These are phyloP conservation scores for Stegastes partitus DNA, from an alignment of 2,113 vertebrate species.

Conservation along the genomic window DNA sequence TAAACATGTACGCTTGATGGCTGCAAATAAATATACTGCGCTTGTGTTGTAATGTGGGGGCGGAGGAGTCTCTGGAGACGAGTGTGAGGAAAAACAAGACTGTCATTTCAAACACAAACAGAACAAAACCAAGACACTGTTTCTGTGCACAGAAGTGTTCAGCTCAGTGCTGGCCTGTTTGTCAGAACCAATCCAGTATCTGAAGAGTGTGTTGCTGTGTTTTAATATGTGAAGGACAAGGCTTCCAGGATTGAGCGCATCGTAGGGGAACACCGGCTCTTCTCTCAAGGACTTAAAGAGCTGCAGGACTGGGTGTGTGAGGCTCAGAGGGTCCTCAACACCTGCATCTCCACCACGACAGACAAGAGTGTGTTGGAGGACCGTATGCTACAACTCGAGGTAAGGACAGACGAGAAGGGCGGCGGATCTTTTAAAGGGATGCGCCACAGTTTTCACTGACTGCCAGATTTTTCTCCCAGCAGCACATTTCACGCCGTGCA, in stretches of 20 bases:
- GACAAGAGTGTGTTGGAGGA: conserved; percentile 93
- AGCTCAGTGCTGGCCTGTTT: not conserved
- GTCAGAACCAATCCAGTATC: conserved; percentile 3
- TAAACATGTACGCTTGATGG: conserved; percentile 29
- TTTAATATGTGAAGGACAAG: conserved; percentile 88
- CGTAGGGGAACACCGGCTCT: conserved; percentile 93
- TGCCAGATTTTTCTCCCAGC: too few species aligned
- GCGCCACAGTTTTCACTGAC: not conserved
- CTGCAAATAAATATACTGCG: conserved; percentile 32
- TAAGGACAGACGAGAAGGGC: conserved; percentile 63
- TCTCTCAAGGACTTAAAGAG: conserved; percentile 90
- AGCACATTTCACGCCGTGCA: too few species aligned
- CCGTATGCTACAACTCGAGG: conserved; percentile 95
- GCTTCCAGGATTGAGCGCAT: conserved; percentile 93
- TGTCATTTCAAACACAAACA: conserved; percentile 31
- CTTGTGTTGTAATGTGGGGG: conserved; percentile 21
- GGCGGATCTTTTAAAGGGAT: not conserved
- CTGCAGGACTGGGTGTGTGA: conserved; percentile 95
- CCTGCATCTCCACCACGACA: conserved; percentile 89
- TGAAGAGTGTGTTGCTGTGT: conserved; percentile 29
- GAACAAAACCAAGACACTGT: conserved; percentile 45
- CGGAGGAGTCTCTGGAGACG: conserved; percentile 42
- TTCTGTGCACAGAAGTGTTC: conserved; percentile 7
- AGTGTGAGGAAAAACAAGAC: conserved; percentile 34
- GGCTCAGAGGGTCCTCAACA: conserved; percentile 88